A percentile compares a stretch with the other conserved stretches of the same genome.
phyloP scores from a whole-genome alignment of 2,888 invertebrate genomes.

The Mesorhabditis spiculigera region DNA sequence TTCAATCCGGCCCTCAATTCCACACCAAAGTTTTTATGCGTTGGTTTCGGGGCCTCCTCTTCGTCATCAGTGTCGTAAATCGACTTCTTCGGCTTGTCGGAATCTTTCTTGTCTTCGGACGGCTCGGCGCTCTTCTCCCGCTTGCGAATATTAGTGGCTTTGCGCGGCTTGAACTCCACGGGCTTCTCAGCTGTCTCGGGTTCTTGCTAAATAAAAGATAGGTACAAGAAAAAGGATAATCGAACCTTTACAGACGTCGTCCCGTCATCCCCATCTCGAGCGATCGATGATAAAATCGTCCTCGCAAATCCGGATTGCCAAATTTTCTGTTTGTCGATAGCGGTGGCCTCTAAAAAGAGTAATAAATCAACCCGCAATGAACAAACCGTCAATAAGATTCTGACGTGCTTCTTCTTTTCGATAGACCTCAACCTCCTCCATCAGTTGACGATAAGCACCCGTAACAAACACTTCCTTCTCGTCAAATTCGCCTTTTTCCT shows the following conservation, averaged over 20 bases:
- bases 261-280: constrained; percentile 18
- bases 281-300: constrained; percentile 38
- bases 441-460: constrained; percentile 83
- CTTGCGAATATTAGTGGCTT: background rate
- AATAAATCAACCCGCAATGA: constrained; percentile 9
- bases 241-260: background rate
- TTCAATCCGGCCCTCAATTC: constrained; percentile 40
- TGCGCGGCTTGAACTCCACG: background rate
- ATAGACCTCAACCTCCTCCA: constrained; percentile 80
- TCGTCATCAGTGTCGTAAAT: constrained; percentile 16
- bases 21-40: constrained; percentile 30
- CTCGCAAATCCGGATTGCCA: constrained; percentile 49
- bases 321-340: constrained; percentile 46
- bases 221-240: background rate
- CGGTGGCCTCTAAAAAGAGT: constrained; percentile 26
- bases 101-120: background rate
- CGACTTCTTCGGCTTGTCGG: constrained; percentile 9
- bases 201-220: background rate
- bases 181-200: background rate
- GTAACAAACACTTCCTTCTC: constrained; percentile 96
- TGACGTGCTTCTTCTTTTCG: constrained; percentile 81
- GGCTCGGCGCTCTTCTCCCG: constrained; percentile 15
- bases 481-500: constrained; percentile 85
- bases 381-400: constrained; percentile 75
- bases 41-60: constrained; percentile 8